A percentile compares a stretch with the other conserved stretches of the same genome.
Evolutionary conservation across 2,113 vertebrate species (phyloP).

Genomic region (Pelmatolapia mariae): DNA sequence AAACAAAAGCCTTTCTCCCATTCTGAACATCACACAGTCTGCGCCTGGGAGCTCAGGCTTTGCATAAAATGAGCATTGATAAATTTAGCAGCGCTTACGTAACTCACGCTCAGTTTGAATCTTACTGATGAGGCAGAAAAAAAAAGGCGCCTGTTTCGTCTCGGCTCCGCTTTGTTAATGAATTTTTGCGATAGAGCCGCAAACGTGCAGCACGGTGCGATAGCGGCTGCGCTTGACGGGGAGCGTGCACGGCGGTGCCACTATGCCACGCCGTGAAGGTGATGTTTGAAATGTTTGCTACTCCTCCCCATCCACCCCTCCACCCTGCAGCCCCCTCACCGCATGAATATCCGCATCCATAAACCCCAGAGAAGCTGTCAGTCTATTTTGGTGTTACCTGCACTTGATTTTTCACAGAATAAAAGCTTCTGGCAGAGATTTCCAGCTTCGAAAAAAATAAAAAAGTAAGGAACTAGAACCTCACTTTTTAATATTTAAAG

Average conservation of each 20-base stretch:
- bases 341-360: slow-evolving; percentile 1
- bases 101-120: slow-evolving; percentile 69
- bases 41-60: slow-evolving; percentile 65
- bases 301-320: not conserved
- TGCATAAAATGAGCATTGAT: slow-evolving; percentile 74
- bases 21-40: slow-evolving; percentile 53
- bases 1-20: slow-evolving; percentile 57
- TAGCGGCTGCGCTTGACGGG: not conserved
- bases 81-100: slow-evolving; percentile 74
- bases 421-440: not conserved
- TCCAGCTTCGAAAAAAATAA: not conserved
- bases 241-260: not conserved
- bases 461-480: not conserved
- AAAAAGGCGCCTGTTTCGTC: slow-evolving; percentile 51
- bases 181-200: slow-evolving; percentile 38
- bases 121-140: slow-evolving; percentile 71
- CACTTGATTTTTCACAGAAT: not conserved
- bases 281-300: slow-evolving; percentile 16
- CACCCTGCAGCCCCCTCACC: slow-evolving; percentile 3
- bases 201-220: slow-evolving; percentile 21
- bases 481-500: slow-evolving; percentile 8
- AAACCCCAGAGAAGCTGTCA: not conserved
- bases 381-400: not conserved
- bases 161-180: slow-evolving; percentile 41
- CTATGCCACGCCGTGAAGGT: slow-evolving; percentile 22